These are phyloP conservation scores for Leptobrachium leishanense DNA, from an alignment of 2,113 vertebrate genomes.

Conservation along the genomic window DNA sequence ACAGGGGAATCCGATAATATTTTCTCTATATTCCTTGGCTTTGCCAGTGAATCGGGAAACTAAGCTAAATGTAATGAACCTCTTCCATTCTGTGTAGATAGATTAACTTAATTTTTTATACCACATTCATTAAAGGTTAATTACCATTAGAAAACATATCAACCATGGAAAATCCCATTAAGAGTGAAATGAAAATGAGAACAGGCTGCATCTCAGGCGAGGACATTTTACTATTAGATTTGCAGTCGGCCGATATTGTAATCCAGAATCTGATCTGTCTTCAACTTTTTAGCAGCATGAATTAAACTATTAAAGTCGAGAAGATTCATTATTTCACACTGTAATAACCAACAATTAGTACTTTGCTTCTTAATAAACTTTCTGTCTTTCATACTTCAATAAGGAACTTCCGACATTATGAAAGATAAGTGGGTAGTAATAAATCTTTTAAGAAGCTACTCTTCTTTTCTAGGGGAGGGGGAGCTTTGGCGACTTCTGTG, in stretches of 20 bases:
- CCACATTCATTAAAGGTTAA: constrained; percentile 43
- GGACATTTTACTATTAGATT: constrained; percentile 35
- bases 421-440: too few relatives aligned
- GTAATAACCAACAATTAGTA: constrained; percentile 37
- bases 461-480: too few relatives aligned
- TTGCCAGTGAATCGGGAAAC: constrained; percentile 5
- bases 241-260: constrained; percentile 9
- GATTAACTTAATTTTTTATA: constrained; percentile 41
- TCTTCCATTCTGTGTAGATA: constrained; percentile 28
- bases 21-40: not conserved
- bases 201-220: constrained; percentile 13
- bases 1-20: not conserved
- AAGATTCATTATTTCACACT: constrained; percentile 31
- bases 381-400: constrained; percentile 2
- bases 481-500: too few relatives aligned
- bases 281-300: constrained; percentile 27
- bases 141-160: constrained; percentile 43
- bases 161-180: constrained; percentile 41
- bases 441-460: too few relatives aligned
- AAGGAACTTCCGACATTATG: not conserved
- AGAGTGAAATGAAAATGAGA: constrained; percentile 38
- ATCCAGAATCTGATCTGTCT: constrained; percentile 23
- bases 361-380: constrained; percentile 35
- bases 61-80: constrained; percentile 23
- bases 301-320: constrained; percentile 33